Evolutionary conservation across 2,797 vertebrate genomes (phyloP), one percentile per base, ranked within the genome.

Genomic region (Sebastes flavidus): DNA sequence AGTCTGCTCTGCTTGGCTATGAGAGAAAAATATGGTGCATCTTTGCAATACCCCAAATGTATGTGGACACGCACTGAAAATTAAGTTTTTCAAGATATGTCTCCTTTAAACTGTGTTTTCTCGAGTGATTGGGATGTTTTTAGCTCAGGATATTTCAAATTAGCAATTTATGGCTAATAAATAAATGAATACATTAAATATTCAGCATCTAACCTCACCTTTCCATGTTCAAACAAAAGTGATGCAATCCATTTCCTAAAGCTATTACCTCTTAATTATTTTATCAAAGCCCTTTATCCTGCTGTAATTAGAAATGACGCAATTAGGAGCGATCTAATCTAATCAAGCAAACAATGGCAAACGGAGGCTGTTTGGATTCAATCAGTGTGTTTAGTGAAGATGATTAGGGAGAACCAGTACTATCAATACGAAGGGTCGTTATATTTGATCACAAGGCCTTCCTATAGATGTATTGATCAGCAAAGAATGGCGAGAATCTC

Each of bases 301-400:
- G 8, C 65, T 66, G 6, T 69, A 49, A 81, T 56, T 34, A 24
- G 2, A 69, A n/a, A 36, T 85, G 55, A 84, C 5, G 36, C 24
- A 68, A 74, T 83, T 61, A 75, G 16, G 68, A 63, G 4, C 8
- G 2, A 29, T 78, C 34, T 71, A 25, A 87, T 80, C n/a, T 59
- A 79, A 78, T 88, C 82, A 83, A 18, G 25, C 10, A 61, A 72
- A 89, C 75, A 73, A 60, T 62, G 30, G 0, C 42, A 18, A 72
- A 60, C 11, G 5, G 59, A 38, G 11, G 30, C 20, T n/a, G 65
- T 27, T 69, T 54, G 25, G 46, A 80, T 68, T 67, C 24, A 83
- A 60, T 90, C 85, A 85, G 22, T 4, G 8, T 24, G 22, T 3
- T 1, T n/a, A 4, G n/a, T 2, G 27, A 69, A 52, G 80, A 36